Percentiles rank a stretch among this genome's conserved stretches.
Conservation (phyloP, 2,797 vertebrate species). For the Galaxias olidus region DNA sequence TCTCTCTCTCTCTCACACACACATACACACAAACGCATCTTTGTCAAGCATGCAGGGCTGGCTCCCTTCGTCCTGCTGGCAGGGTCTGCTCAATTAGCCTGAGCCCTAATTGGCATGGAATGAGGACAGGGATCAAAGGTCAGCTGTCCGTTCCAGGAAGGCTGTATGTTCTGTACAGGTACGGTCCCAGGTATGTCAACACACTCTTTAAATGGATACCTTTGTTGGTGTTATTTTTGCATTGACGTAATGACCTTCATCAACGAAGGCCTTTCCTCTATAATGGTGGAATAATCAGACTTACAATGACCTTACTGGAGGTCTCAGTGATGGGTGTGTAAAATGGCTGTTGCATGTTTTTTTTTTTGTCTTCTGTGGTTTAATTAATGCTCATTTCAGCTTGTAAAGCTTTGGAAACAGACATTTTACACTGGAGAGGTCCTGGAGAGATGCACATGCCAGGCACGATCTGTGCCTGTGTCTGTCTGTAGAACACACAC, state of each 20-base stretch:
- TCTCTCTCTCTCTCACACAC: not conserved
- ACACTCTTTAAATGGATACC: not conserved
- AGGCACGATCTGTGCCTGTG: not conserved
- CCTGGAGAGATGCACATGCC: not conserved
- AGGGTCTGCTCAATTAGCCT: slow-evolving; percentile 41
- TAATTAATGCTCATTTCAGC: no score
- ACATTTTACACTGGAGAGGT: not conserved
- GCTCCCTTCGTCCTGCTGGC: slow-evolving; percentile 18
- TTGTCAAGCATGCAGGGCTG: slow-evolving; percentile 20
- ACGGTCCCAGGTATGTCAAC: slow-evolving; percentile 1
- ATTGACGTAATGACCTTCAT: not conserved
- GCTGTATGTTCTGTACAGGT: slow-evolving; percentile 37
- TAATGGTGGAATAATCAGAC: no score
- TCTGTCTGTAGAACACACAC: not conserved
- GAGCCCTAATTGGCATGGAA: slow-evolving; percentile 45
- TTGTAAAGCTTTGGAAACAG: not conserved
- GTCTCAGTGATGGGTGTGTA: no score
- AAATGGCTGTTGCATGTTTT: no score
- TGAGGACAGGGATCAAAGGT: slow-evolving; percentile 35
- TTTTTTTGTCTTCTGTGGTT: no score
- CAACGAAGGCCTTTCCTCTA: not conserved
- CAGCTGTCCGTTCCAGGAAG: slow-evolving; percentile 26
- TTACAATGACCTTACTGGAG: no score
- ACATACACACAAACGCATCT: slow-evolving; percentile 10
- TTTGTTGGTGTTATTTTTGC: not conserved